Evolutionary conservation across 2,797 vertebrate genomes (phyloP).

Genomic region (Notamacropus eugenii): DNA sequence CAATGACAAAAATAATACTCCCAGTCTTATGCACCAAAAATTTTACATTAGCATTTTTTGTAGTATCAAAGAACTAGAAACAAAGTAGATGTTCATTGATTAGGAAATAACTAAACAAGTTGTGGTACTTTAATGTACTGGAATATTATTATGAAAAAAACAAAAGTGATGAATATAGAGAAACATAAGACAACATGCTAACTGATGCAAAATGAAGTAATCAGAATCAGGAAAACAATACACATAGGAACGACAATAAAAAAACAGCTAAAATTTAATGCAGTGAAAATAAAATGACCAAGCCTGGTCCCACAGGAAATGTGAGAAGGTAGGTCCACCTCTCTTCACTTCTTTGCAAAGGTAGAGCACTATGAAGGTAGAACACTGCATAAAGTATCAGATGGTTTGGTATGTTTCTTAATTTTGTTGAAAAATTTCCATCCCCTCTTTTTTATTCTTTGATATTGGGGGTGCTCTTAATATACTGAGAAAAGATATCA

Average conservation of each 20-base stretch:
- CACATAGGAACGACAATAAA: neutral
- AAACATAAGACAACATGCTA: neutral
- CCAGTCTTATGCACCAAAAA: neutral
- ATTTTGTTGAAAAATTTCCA: neutral
- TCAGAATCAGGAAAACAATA: neutral
- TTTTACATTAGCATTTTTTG: neutral
- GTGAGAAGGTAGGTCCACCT: neutral
- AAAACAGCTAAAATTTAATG: neutral
- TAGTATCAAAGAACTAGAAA: neutral
- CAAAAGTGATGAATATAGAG: neutral
- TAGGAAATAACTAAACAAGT: neutral
- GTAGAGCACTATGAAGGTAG: neutral
- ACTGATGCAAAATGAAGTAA: neutral
- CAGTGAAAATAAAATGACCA: neutral
- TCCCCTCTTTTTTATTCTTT: neutral
- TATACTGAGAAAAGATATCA: neutral
- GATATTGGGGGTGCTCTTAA: neutral
- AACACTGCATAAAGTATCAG: neutral
- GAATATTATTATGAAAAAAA: neutral
- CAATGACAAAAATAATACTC: neutral
- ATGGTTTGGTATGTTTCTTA: neutral
- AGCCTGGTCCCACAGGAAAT: neutral
- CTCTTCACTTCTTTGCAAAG: neutral
- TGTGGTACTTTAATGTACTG: neutral
- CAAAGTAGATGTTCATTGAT: neutral